Evolutionary conservation across 2,888 invertebrate genomes (phyloP), one percentile per base, ranked within the genome.

Genomic region (Thymelicus lineola): DNA sequence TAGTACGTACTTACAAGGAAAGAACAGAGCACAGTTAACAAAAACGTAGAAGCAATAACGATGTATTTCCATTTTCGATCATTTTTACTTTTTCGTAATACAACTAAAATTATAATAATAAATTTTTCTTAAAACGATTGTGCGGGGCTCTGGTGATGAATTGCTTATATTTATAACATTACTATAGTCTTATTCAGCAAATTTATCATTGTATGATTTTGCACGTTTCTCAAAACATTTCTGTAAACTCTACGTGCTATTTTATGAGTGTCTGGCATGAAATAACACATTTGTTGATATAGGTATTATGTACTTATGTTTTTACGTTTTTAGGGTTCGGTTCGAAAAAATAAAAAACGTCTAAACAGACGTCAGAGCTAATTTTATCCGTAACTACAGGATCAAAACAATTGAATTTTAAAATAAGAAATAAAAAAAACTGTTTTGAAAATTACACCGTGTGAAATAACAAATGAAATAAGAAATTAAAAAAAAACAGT

Each of bases 21-120:
- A 79, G 69, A 86, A 75, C 66, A 87, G 36, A 71, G 80, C 79
- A 82, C 81, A 88, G 80, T 82, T 87, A 88, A 88, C 78, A 75
- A 86, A 75, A 73, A 87, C 66, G 75, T 77, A 86, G 79, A 75
- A 83, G 74, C 81, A 80, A 81, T 82, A 84, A 77, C 76, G 78
- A 73, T 80, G 78, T 80, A 87, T 84, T 85, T 88, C 89, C 93
- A 93, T 93, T 88, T 90, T 91, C 77, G 76, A 84, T 77, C 93
- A 93, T 93, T 85, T 89, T 92, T 78, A 80, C 79, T 75, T 78
- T 72, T 72, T 74, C 73, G 75, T 75, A 73, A 73, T 76, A 71
- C 75, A 73, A 75, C 48, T 68, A 42, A 57, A 76, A 76, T 75
- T 76, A 77, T 73, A 76, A 77, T 73, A 76, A 80, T 75, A 79